Evolutionary conservation across 2,113 vertebrate genomes (phyloP).

Genomic region (Lophochroa leadbeateri): DNA sequence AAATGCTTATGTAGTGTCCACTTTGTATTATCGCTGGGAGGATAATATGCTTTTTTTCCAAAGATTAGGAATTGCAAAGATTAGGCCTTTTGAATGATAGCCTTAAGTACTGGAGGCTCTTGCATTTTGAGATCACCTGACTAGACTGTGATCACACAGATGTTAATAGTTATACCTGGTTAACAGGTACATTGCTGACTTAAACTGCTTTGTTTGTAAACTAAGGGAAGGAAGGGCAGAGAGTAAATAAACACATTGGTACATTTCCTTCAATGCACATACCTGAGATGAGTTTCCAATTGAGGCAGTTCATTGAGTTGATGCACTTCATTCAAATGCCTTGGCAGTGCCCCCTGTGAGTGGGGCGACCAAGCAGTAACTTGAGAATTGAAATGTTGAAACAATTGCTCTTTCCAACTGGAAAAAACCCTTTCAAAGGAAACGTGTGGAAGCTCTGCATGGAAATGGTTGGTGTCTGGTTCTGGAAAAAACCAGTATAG

Average conservation of each 20-base stretch:
- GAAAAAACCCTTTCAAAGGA: background rate
- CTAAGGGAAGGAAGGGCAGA: background rate
- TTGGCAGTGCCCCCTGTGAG: background rate
- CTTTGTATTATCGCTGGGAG: background rate
- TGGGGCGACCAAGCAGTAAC: background rate
- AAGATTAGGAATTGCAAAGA: background rate
- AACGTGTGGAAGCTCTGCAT: background rate
- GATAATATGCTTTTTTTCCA: background rate
- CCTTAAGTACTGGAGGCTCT: background rate
- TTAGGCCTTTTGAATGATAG: background rate
- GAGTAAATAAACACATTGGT: background rate
- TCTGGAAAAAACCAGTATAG: background rate
- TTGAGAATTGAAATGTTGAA: background rate
- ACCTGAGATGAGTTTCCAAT: background rate
- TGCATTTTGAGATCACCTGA: background rate
- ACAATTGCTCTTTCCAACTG: background rate
- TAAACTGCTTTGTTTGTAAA: background rate
- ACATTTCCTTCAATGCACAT: accelerated
- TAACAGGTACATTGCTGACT: background rate
- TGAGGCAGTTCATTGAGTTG: background rate
- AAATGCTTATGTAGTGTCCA: background rate
- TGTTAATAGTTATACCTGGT: background rate
- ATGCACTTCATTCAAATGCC: accelerated
- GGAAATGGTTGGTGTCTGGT: background rate
- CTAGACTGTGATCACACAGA: accelerated